Evolutionary conservation across 2,797 vertebrate species (phyloP), one percentile per base, ranked within the genome.

Genomic region (Acanthornis magna): DNA sequence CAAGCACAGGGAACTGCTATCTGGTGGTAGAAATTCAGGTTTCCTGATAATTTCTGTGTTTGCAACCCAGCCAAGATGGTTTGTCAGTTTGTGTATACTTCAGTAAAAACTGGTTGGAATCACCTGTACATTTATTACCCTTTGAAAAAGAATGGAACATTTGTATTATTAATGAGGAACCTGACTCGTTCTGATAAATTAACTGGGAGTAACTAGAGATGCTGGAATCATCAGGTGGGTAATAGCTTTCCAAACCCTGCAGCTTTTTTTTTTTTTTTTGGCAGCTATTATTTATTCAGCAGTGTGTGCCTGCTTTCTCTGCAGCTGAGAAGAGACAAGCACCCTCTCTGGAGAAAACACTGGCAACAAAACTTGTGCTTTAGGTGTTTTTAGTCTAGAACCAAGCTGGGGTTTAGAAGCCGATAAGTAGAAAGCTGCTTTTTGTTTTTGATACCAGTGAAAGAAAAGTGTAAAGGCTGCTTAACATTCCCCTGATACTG

Each of bases 101-200:
- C 94, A 89, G 94, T 85, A 93, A 91, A 96, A 94, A 79, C 93
- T 93, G 89, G 58, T 61, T 94, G 95, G 85, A 96, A 91, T 95
- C 94, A 91, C 55, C 63, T 80, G 65, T 42, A 90, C 53, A 22
- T 67, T 94, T 88, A 90, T 96, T 96, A 95, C 90, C 87, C 89
- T 94, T 95, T 97, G 95, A 96, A 96, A 97, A 96, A 97, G 98
- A 98, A 97, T 98, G 99, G 99, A 99, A 99, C 98, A 98, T 98
- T 98, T 99, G 97, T 98, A 99, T 99, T 98, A 99, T 99, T 99
- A 94, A 99, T 98, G 97, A 97, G 98, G 97, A 98, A 98, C 97
- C 62, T 36, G 98, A 98, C 98, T 98, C 61, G 75, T 98, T 98
- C 98, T 97, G 98, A 98, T 98, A 98, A 98, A 98, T 98, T 98